A percentile compares a stretch with the other conserved stretches of the same genome.
phyloP scores from a whole-genome alignment of 1,140 invertebrate species.

The Drosophila prosaltans region DNA sequence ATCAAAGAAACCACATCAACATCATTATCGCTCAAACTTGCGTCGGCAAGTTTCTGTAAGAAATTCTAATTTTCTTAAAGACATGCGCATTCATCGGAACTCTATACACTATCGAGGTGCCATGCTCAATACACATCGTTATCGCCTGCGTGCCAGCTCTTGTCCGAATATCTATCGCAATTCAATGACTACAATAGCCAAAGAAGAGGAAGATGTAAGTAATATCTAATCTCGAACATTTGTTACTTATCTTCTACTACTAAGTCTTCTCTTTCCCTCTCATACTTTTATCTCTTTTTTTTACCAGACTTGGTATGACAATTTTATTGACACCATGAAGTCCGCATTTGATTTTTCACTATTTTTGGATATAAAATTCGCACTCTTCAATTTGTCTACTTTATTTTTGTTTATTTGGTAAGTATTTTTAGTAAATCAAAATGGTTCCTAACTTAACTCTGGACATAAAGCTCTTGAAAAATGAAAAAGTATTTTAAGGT shows the following conservation, averaged over 20 bases:
- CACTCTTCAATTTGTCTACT: slow-evolving; percentile 92
- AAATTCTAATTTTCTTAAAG: slow-evolving; percentile 88
- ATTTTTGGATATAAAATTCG: slow-evolving; percentile 91
- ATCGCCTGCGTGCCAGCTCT: slow-evolving; percentile 92
- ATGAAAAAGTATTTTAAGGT: too few relatives aligned
- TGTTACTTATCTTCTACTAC: too few relatives aligned
- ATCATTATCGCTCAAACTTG: slow-evolving; percentile 68
- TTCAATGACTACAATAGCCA: slow-evolving; percentile 93
- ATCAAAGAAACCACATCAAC: slow-evolving; percentile 67
- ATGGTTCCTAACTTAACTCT: too few relatives aligned
- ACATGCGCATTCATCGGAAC: slow-evolving; percentile 90
- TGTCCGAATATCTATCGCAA: slow-evolving; percentile 95
- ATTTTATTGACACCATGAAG: slow-evolving; percentile 87
- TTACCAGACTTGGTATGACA: slow-evolving; percentile 90
- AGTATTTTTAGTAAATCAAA: slow-evolving; percentile 35
- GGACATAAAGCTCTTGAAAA: too few relatives aligned
- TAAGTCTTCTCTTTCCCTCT: too few relatives aligned
- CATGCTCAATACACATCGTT: slow-evolving; percentile 90
- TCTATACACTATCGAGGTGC: slow-evolving; percentile 92
- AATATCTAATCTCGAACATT: not conserved
- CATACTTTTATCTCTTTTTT: not conserved
- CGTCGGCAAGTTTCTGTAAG: slow-evolving; percentile 72
- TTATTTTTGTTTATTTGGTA: slow-evolving; percentile 93
- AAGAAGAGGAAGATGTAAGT: slow-evolving; percentile 88
- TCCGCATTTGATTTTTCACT: slow-evolving; percentile 92